Evolutionary conservation across 2,113 vertebrate genomes (phyloP), one percentile per base, ranked within the genome.

Genomic region (Zosterops pallidus): DNA sequence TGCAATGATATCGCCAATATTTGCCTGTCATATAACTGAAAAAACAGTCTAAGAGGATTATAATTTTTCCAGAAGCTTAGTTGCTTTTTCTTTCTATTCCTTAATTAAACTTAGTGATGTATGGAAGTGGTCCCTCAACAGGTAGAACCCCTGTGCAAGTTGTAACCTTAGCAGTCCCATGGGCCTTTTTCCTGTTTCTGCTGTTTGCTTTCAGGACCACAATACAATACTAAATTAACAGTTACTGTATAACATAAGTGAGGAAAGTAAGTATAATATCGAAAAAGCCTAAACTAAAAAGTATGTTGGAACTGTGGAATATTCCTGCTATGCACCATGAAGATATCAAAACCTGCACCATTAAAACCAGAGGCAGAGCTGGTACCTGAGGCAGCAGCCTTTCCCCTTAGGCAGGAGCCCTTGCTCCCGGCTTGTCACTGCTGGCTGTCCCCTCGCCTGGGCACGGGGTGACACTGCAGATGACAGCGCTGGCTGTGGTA

Each of bases 331-430:
- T 42, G 56, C 24, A 0, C 26, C 35, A 14, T 9, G 26, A 33
- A 67, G 22, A 8, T 26, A 22, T 4, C 46, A 65, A 62, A 78
- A 33, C 5, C 1, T n/a, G 9, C 0, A 0, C 14, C 35, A 21
- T 33, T 56, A 16, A 65, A 87, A 16, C 4, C 41, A 47, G 57
- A 80, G 84, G 9, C n/a, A 10, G 26, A 28, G 39, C 37, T 6
- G 8, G 29, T 62, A 0, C 0, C 31, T 76, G 37, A 57, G 42
- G 14, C 60, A 75, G 21, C 22, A 75, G 21, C 22, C 23, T 47
- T 35, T 52, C 44, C 42, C 76, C 31, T 33, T 9, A 7, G 35
- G 50, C 18, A 1, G 56, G 9, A 4, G 7, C 23, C 6, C 2
- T 16, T 31, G 78, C 71, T 79, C 67, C 39, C 39, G 14, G 16